These are phyloP conservation scores for Oreohelix idahoensis DNA, from an alignment of 1,140 invertebrate genomes.

Conservation along the genomic window DNA sequence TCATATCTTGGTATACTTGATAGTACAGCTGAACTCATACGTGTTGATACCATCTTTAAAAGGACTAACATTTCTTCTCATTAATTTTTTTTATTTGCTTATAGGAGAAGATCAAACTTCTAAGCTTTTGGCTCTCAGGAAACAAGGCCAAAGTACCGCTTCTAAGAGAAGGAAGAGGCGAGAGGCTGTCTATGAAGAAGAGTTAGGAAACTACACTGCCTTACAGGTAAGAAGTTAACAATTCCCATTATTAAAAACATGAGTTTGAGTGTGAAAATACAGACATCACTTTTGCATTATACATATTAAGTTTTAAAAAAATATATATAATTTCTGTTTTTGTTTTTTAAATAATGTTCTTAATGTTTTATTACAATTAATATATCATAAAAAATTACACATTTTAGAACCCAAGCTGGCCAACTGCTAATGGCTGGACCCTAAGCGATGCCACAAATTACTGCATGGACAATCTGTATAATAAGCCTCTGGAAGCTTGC, in stretches of 20 bases:
- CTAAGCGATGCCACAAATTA: background rate
- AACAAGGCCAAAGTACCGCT: background rate
- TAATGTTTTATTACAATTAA: too few relatives aligned
- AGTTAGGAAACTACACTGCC: background rate
- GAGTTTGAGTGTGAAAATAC: too few relatives aligned
- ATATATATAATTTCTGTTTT: too few relatives aligned
- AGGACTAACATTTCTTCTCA: too few relatives aligned
- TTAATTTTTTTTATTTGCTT: background rate
- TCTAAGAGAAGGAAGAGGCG: conserved; percentile 12
- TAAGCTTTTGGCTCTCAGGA: background rate
- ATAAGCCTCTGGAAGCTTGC: conserved; percentile 4
- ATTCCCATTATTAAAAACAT: too few relatives aligned
- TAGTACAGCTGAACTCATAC: too few relatives aligned
- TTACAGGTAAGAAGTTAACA: background rate
- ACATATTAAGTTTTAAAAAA: too few relatives aligned
- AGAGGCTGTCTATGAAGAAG: background rate
- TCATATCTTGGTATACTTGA: too few relatives aligned
- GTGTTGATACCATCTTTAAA: too few relatives aligned
- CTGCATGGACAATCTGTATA: conserved; percentile 4
- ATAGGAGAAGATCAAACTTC: conserved; percentile 27
- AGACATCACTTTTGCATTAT: too few relatives aligned
- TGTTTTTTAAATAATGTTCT: too few relatives aligned
- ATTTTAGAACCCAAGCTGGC: background rate
- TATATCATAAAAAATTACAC: too few relatives aligned
- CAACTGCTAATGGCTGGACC: conserved; percentile 2